A percentile compares a stretch with the other conserved stretches of the same genome.
These are phyloP conservation scores for Tanytarsus gracilentus DNA, from an alignment of 2,888 invertebrate species.

Conservation along the genomic window DNA sequence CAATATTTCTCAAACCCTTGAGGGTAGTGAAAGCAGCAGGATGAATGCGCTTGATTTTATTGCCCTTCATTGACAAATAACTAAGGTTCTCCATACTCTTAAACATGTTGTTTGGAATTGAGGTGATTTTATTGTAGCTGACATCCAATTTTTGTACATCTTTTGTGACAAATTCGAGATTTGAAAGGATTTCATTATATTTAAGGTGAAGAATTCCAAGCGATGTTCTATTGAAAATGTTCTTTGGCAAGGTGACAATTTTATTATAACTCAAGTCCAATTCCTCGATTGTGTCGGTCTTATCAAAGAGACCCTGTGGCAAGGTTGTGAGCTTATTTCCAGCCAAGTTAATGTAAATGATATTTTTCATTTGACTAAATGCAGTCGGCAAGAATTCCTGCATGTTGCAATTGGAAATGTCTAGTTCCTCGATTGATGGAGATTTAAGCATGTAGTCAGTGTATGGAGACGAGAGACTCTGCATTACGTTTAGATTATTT, in stretches of 20 bases:
- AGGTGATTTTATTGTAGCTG: slow-evolving; percentile 57
- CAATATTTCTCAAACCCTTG: slow-evolving; percentile 57
- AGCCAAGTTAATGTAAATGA: slow-evolving; percentile 58
- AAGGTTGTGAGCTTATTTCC: slow-evolving; percentile 55
- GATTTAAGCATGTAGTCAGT: slow-evolving; percentile 44
- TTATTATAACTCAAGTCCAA: slow-evolving; percentile 63
- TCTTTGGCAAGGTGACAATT: slow-evolving; percentile 52
- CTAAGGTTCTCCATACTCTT: slow-evolving; percentile 54
- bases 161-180: slow-evolving; percentile 52
- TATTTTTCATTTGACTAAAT: slow-evolving; percentile 54
- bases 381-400: slow-evolving; percentile 54
- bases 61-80: slow-evolving; percentile 59
- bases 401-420: slow-evolving; percentile 60
- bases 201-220: slow-evolving; percentile 60
- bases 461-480: slow-evolving; percentile 32
- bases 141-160: slow-evolving; percentile 59
- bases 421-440: slow-evolving; percentile 58
- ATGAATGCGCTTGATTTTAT: slow-evolving; percentile 58
- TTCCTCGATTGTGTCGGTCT: slow-evolving; percentile 57
- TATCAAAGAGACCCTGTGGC: slow-evolving; percentile 47
- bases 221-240: slow-evolving; percentile 58
- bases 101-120: slow-evolving; percentile 57
- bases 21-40: slow-evolving; percentile 59
- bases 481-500: slow-evolving; percentile 50
- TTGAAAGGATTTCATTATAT: slow-evolving; percentile 56